phyloP scores from a whole-genome alignment of 2,888 invertebrate species.

The Holacanthella duospinosa region DNA sequence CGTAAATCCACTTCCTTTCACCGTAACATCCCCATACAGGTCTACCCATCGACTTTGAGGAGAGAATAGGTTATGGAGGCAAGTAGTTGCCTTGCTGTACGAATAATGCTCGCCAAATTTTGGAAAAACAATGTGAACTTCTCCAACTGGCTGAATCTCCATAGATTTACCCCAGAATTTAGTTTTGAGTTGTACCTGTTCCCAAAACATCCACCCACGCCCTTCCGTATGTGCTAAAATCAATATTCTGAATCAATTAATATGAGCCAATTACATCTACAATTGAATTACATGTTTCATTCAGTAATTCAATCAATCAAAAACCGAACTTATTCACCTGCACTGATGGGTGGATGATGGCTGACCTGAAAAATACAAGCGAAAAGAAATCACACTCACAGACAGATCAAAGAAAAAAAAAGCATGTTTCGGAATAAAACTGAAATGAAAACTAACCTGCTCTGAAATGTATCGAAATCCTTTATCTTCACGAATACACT shows the following conservation, averaged over 20 bases:
- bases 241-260: not conserved
- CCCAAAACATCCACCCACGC: slow-evolving; percentile 65
- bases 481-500: slow-evolving; percentile 64
- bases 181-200: slow-evolving; percentile 71
- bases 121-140: slow-evolving; percentile 41
- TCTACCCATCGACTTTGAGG: slow-evolving; percentile 76
- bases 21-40: slow-evolving; percentile 70
- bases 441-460: no score
- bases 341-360: slow-evolving; percentile 74
- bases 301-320: not conserved
- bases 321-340: slow-evolving; percentile 45
- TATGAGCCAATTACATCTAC: no score
- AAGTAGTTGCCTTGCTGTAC: slow-evolving; percentile 76
- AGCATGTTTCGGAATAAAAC: no score
- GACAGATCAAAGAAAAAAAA: no score
- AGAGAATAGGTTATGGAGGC: slow-evolving; percentile 67
- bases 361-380: slow-evolving; percentile 60
- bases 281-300: no score
- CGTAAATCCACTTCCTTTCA: slow-evolving; percentile 52
- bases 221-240: slow-evolving; percentile 56
- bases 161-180: slow-evolving; percentile 86
- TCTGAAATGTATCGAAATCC: slow-evolving; percentile 69
- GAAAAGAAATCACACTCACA: no score
- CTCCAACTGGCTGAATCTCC: slow-evolving; percentile 71
- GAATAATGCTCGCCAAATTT: slow-evolving; percentile 58